phyloP scores from a whole-genome alignment of 2,113 vertebrate species.

The Sinocyclocheilus anshuiensis region DNA sequence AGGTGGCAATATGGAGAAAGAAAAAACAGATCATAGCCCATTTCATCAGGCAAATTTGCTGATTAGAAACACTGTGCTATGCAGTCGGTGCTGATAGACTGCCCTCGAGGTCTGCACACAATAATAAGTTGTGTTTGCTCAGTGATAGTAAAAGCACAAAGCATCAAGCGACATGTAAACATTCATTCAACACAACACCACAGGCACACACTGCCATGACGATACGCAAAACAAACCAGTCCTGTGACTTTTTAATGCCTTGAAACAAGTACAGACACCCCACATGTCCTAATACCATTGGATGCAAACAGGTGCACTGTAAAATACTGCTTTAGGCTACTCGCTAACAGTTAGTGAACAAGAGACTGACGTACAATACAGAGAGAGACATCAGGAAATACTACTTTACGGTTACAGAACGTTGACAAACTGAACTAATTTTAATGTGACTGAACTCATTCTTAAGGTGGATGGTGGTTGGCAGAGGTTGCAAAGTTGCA shows the following conservation, averaged over 20 bases:
- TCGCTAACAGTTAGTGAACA: neutral
- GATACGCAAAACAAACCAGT: neutral
- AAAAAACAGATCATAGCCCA: neutral
- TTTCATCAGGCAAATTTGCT: neutral
- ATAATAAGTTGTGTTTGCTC: neutral
- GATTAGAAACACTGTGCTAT: neutral
- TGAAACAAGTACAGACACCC: neutral
- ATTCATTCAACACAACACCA: neutral
- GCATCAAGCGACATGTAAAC: neutral
- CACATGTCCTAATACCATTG: neutral
- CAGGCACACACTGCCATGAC: neutral
- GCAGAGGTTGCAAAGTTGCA: neutral
- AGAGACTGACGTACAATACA: neutral
- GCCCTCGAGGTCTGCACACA: neutral
- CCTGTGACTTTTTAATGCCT: slow-evolving; percentile 1
- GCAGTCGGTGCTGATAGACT: neutral
- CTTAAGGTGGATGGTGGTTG: neutral
- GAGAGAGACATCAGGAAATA: neutral
- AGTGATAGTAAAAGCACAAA: too few species aligned
- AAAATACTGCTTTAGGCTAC: neutral
- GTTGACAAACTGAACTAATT: neutral
- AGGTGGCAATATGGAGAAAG: too few species aligned
- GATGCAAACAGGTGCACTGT: neutral
- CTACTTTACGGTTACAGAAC: neutral
- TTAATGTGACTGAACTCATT: neutral